Evolutionary conservation across 2,113 vertebrate genomes (phyloP).

Genomic region (Eudyptes chrysolophus): DNA sequence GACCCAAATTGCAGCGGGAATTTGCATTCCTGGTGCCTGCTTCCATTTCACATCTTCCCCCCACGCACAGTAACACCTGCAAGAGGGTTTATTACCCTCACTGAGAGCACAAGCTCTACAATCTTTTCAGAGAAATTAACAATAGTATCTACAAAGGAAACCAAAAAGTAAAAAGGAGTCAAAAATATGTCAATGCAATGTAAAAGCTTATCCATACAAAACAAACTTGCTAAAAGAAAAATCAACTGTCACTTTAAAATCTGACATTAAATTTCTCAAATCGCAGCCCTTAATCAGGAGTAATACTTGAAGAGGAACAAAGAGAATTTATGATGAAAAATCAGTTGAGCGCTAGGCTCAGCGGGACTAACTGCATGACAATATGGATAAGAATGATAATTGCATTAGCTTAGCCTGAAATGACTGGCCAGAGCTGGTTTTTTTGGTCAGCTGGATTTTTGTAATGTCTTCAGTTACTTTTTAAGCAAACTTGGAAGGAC

Average conservation of each 20-base stretch:
- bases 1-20: slow-evolving; percentile 33
- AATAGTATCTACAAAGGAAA: slow-evolving; percentile 1
- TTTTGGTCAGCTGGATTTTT: slow-evolving; percentile 45
- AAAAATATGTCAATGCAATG: not conserved
- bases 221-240: slow-evolving; percentile 32
- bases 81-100: not conserved
- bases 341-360: slow-evolving; percentile 49
- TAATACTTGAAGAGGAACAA: slow-evolving; percentile 57
- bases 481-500: slow-evolving; percentile 25
- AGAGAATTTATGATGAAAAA: slow-evolving; percentile 64
- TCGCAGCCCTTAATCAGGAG: slow-evolving; percentile 44
- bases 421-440: not conserved
- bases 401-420: slow-evolving; percentile 40
- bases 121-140: not conserved
- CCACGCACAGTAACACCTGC: not conserved
- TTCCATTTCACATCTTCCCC: not conserved
- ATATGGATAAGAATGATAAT: slow-evolving; percentile 64
- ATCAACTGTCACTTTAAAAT: slow-evolving; percentile 50
- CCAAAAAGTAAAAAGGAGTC: not conserved
- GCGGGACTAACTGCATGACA: slow-evolving; percentile 57
- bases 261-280: slow-evolving; percentile 37
- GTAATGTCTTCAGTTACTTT: slow-evolving; percentile 15
- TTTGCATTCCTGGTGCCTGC: slow-evolving; percentile 46
- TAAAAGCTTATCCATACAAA: slow-evolving; percentile 10
- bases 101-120: not conserved